Base-by-base conservation (phyloP, 2,113 vertebrate genomes). In the Elephantulus edwardii region DNA sequence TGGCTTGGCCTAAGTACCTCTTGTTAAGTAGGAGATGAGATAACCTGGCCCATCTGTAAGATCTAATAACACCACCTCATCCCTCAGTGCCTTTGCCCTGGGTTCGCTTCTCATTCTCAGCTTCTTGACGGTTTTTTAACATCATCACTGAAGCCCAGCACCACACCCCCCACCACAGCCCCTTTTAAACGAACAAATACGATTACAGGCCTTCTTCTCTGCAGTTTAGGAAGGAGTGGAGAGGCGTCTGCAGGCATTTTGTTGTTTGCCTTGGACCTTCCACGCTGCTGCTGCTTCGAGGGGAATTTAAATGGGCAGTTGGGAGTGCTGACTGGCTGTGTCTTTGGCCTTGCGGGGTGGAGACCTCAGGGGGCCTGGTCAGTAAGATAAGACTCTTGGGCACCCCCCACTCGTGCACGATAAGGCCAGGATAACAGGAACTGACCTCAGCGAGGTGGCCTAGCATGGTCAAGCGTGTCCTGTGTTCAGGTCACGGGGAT, bases 1-100 rank as follows among this genome's bases (percentile, higher is more conserved):
- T 88, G 92, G 56, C 80, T 74, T 91, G 88, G 66, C 88, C 88
- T 90, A 84, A 95, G 95, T 78, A 88, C 50, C 66, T 88, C 91
- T 90, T 75, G 62, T 89, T 94, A 95, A 95, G 88, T 70, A 93
- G 92, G 71, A 95, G 89, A 92, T 75, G 83, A 78, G 90, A 93
- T 95, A 93, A 83, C 86, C 72, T 86, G 24, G n/a, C 66, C 72
- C 74, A 77, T 91, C 85, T 86, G 46, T 46, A 91, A 88, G 83
- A 92, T 93, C 93, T 95, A 77, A 88, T 92, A 90, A 92, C 89
- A 92, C 82, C 54, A 33, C 42, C 83, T 60, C 87, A 92, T 94
- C 91, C 78, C 71, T 96, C 86, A 96, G 17, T 86, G 48, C 35
- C 83, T n/a, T 95, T 94, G 38, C 44, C 84, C 83, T 83, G 93